Conservation (phyloP, 2,113 vertebrate genomes). For the Sander lucioperca region DNA sequence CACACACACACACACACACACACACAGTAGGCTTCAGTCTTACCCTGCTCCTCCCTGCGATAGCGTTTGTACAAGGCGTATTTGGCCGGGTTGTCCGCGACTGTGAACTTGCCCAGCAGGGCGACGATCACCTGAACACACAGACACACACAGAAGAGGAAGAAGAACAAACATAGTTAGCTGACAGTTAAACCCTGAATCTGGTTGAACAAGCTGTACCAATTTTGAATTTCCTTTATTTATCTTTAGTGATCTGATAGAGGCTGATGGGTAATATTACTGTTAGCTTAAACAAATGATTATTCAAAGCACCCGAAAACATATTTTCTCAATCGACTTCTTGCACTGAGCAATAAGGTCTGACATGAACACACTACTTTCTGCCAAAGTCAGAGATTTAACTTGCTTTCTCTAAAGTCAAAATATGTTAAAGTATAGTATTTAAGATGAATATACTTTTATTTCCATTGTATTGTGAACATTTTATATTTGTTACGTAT, state of each 20-base stretch:
- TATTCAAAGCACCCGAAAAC: background rate
- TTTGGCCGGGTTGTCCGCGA: constrained; percentile 95
- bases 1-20: constrained; percentile 7
- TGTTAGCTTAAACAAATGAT: background rate
- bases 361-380: no score
- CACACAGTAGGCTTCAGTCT: background rate
- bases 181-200: background rate
- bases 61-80: constrained; percentile 97
- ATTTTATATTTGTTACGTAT: no score
- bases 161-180: background rate
- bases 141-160: background rate
- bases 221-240: background rate
- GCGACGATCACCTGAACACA: constrained; percentile 91
- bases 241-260: background rate
- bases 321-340: background rate
- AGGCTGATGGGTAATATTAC: background rate
- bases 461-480: no score
- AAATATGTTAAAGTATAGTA: no score
- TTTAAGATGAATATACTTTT: no score
- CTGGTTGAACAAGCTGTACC: background rate
- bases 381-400: background rate
- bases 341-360: no score
- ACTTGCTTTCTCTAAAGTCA: no score
- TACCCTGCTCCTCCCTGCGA: constrained; percentile 95
- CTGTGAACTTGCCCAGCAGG: constrained; percentile 92